Base-by-base conservation (phyloP, 2,797 vertebrate genomes). In the Chaunax sp. region DNA sequence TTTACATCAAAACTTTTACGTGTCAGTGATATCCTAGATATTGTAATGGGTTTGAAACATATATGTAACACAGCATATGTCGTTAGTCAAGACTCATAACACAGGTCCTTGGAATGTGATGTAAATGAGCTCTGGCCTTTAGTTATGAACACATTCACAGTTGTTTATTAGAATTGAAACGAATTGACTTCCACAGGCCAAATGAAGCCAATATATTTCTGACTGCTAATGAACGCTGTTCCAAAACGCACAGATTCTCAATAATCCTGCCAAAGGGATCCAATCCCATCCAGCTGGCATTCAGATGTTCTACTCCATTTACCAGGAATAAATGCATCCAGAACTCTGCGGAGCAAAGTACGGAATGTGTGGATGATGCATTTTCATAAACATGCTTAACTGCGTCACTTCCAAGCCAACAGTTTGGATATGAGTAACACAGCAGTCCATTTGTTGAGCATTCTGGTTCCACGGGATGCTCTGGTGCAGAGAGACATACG, bases 111-210 rank as follows among this genome's bases (percentile, higher is more conserved):
- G 45, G 65, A 62, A 63, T 66, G 12, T 4, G 7, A 73, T 80
- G 68, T 70, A 78, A 87, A 87, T 78, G 38, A 84, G 63, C 60
- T 63, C 69, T 65, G 62, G 68, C 72, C 74, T 75, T 77, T 63
- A 75, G 63, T 80, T 74, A 76, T 76, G 56, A 86, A 89, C 83
- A 80, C 49, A 84, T 85, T 86, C 56, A 75, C 43, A 63, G 60
- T 72, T 82, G 78, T 86, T 88, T 84, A 82, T 86, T 78, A 54
- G 58, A 86, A 84, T 87, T 69, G 76, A 22, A 66, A 72, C 59
- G 35, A 69, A 81, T 81, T 69, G 58, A 51, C 72, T 82, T 85
- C 75, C 72, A 67, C 58, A 20, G 73, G 64, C 79, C 67, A 77
- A 85, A 80, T 71, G 46, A 80, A 76, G 50, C 70, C 64, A 7